phyloP scores from a whole-genome alignment of 1,140 invertebrate species.

The Phortica variegata region DNA sequence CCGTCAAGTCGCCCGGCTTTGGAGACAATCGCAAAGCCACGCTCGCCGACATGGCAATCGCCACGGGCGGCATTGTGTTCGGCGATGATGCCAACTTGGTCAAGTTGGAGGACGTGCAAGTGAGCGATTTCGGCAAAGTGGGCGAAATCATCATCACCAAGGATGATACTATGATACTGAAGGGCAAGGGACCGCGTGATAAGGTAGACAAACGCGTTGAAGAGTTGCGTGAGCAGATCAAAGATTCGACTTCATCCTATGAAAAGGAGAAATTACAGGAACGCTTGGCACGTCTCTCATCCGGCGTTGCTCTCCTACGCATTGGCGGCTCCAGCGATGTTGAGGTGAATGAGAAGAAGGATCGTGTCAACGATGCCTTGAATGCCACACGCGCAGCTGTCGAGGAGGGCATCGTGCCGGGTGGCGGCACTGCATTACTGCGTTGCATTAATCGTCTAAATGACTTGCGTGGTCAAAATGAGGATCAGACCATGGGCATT shows the following conservation, averaged over 20 bases:
- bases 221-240: conserved; percentile 89
- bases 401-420: conserved; percentile 97
- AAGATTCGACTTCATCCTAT: conserved; percentile 91
- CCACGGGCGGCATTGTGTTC: conserved; percentile 91
- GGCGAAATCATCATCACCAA: conserved; percentile 95
- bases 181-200: conserved; percentile 77
- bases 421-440: conserved; percentile 90
- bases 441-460: conserved; percentile 78
- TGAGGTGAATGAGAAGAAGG: conserved; percentile 98
- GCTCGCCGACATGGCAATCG: conserved; percentile 92
- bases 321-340: conserved; percentile 94
- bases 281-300: conserved; percentile 86
- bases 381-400: conserved; percentile 96
- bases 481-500: conserved; percentile 79
- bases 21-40: conserved; percentile 97
- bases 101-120: conserved; percentile 92
- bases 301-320: conserved; percentile 91
- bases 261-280: conserved; percentile 98
- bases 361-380: conserved; percentile 94
- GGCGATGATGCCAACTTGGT: no score
- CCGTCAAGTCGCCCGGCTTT: conserved; percentile 97
- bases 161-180: conserved; percentile 92
- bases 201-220: conserved; percentile 85
- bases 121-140: conserved; percentile 82
- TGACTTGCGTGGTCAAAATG: conserved; percentile 71